Evolutionary conservation across 2,888 invertebrate genomes (phyloP).

Genomic region (Trisateles emortualis): DNA sequence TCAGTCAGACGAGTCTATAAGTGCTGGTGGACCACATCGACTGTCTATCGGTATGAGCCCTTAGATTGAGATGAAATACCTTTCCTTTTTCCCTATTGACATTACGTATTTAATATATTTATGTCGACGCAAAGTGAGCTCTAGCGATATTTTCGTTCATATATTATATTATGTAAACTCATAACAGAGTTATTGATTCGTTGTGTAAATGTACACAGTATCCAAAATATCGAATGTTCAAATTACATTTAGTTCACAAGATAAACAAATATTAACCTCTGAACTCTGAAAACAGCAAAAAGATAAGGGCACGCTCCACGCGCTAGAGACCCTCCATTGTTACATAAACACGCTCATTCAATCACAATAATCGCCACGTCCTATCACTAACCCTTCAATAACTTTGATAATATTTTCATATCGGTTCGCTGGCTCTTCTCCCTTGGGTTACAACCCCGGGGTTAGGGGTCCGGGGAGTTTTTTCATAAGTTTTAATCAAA

Average conservation of each 20-base stretch:
- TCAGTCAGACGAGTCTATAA: no score
- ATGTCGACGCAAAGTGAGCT: neutral
- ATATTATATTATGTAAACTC: neutral
- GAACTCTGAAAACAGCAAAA: slow-evolving; percentile 9
- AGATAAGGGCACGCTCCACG: neutral
- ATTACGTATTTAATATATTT: neutral
- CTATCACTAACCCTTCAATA: slow-evolving; percentile 46
- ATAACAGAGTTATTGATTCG: neutral
- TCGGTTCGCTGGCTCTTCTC: slow-evolving; percentile 32
- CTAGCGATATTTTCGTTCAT: neutral
- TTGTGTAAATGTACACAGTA: neutral
- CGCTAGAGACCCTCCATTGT: slow-evolving; percentile 10
- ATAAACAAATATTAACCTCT: slow-evolving; percentile 3
- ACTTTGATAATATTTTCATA: slow-evolving; percentile 47
- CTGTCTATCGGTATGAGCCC: no score
- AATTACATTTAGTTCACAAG: slow-evolving; percentile 2
- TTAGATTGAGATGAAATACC: no score
- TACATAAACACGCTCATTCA: slow-evolving; percentile 42
- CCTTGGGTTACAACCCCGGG: slow-evolving; percentile 22
- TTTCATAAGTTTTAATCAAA: slow-evolving; percentile 73
- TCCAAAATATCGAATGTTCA: neutral
- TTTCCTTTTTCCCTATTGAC: neutral
- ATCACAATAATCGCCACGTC: slow-evolving; percentile 48
- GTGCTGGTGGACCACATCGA: no score
- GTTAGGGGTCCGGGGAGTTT: slow-evolving; percentile 48